These are phyloP conservation scores for Thamnophis sirtalis DNA, from an alignment of 2,113 vertebrate species.

Conservation along the genomic window DNA sequence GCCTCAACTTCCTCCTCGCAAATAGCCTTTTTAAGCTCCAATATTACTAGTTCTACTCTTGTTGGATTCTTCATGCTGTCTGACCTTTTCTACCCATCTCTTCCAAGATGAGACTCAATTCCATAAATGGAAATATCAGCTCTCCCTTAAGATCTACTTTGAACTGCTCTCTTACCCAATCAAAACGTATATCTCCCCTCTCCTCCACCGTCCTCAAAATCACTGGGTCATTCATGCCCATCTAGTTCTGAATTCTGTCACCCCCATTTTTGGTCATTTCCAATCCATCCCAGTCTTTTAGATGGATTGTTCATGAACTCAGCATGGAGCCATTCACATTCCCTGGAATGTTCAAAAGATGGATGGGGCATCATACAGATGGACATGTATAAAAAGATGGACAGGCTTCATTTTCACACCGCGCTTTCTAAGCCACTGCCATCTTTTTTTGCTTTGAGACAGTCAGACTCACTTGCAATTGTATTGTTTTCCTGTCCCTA, in stretches of 20 bases:
- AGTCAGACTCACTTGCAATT: background rate
- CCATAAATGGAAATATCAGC: background rate
- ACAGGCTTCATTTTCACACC: background rate
- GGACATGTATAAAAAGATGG: too few relatives aligned
- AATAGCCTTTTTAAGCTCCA: background rate
- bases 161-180: background rate
- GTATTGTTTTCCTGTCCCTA: background rate
- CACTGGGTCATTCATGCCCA: background rate
- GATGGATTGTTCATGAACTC: background rate
- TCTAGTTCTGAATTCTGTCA: background rate
- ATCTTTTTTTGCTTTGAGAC: background rate
- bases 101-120: background rate
- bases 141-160: background rate
- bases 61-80: background rate
- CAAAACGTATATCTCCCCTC: background rate
- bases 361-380: background rate
- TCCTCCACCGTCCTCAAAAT: background rate
- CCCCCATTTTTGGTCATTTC: background rate
- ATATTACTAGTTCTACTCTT: background rate
- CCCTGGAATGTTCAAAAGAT: background rate
- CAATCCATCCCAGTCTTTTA: background rate
- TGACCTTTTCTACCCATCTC: background rate
- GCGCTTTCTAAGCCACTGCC: background rate
- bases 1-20: background rate
- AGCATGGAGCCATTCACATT: background rate